Conservation (phyloP, 2,888 invertebrate genomes). For the Carterocephalus palaemon region DNA sequence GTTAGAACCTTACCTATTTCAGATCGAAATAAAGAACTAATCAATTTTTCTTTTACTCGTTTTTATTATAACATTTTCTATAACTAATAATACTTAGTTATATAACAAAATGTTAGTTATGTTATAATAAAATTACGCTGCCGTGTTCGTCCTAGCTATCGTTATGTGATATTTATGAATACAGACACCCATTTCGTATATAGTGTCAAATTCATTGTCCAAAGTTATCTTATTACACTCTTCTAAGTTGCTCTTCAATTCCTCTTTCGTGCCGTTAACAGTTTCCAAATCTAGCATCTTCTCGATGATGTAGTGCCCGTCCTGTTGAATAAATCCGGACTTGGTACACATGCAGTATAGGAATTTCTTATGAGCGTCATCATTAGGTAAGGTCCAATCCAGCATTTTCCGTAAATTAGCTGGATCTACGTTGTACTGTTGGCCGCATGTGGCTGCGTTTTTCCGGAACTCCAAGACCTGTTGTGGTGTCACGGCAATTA, state of each 20-base stretch:
- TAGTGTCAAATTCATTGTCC: conserved; percentile 1
- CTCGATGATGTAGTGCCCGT: conserved; percentile 14
- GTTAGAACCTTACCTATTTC: too few relatives aligned
- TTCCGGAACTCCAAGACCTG: too few relatives aligned
- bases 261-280: background rate
- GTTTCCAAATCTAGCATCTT: conserved; percentile 6
- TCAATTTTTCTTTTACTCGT: too few relatives aligned
- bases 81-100: too few relatives aligned
- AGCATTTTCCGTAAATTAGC: conserved; percentile 13
- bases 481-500: too few relatives aligned
- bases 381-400: conserved; percentile 9
- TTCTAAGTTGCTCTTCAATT: background rate
- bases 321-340: conserved; percentile 12
- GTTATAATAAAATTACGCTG: too few relatives aligned
- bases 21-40: too few relatives aligned
- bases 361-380: conserved; percentile 17
- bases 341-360: conserved; percentile 16
- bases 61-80: too few relatives aligned
- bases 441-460: too few relatives aligned
- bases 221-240: conserved; percentile 6
- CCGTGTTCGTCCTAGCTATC: too few relatives aligned
- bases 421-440: too few relatives aligned
- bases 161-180: background rate
- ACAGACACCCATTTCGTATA: background rate
- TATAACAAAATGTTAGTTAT: too few relatives aligned